These are phyloP conservation scores for Alca torda DNA, from an alignment of 2,797 vertebrate genomes.

Conservation along the genomic window DNA sequence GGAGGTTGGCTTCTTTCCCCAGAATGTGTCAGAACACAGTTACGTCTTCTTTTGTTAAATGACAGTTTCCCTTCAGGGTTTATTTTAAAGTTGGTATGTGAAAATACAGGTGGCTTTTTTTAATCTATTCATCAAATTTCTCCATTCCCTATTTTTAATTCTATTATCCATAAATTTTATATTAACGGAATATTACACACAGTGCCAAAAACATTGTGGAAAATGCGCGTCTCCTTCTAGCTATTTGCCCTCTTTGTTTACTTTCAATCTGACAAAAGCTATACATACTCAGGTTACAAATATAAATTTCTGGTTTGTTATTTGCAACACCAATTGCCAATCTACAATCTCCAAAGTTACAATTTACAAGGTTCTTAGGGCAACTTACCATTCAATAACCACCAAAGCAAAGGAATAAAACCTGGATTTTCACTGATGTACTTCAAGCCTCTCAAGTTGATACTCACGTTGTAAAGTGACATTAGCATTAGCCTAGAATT, in stretches of 20 bases:
- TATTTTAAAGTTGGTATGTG: not conserved
- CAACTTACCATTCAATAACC: slow-evolving; percentile 85
- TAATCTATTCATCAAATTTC: not conserved
- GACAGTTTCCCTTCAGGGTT: not conserved
- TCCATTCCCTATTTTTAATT: not conserved
- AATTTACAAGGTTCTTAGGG: not conserved
- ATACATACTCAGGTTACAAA: not conserved
- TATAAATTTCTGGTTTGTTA: not conserved
- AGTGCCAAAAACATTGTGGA: not conserved
- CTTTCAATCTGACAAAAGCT: not conserved
- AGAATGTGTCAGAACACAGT: not conserved
- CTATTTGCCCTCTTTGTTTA: not conserved
- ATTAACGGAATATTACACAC: not conserved
- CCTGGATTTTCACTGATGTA: slow-evolving; percentile 85
- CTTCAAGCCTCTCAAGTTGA: slow-evolving; percentile 87
- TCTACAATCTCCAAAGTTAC: not conserved
- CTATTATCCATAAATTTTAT: not conserved
- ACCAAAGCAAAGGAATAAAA: slow-evolving; percentile 85
- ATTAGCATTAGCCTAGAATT: slow-evolving; percentile 88
- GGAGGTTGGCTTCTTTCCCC: not conserved
- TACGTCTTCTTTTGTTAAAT: not conserved
- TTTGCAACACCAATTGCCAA: not conserved
- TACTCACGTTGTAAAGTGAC: slow-evolving; percentile 93
- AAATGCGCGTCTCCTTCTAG: not conserved
- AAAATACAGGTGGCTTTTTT: not conserved